Percentiles rank a stretch among this genome's conserved stretches.
Evolutionary conservation across 2,888 invertebrate species (phyloP).

Genomic region (Scotopteryx bipunctaria): DNA sequence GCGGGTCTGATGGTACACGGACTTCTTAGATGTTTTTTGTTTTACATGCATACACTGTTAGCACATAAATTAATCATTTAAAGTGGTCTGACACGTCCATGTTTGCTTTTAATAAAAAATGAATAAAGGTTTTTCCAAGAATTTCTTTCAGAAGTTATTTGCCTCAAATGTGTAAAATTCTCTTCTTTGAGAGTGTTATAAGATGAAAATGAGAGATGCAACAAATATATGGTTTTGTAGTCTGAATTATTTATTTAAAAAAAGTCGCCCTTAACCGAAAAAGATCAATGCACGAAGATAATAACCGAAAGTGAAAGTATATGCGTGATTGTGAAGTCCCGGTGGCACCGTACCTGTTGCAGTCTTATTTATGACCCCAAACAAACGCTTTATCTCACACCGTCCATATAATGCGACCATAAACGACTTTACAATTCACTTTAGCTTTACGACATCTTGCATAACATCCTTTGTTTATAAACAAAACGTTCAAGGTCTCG

Average conservation of each 20-base stretch:
- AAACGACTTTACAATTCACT: constrained; percentile 68
- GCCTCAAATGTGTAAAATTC: no score
- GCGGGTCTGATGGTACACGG: constrained; percentile 40
- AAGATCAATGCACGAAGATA: constrained; percentile 71
- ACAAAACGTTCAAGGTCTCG: constrained; percentile 75
- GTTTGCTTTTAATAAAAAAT: no score
- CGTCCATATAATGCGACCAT: constrained; percentile 78
- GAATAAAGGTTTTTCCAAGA: no score
- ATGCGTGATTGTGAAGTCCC: constrained; percentile 76
- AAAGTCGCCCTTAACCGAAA: constrained; percentile 37
- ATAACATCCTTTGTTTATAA: constrained; percentile 82
- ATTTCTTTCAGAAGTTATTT: no score
- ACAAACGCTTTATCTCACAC: constrained; percentile 81
- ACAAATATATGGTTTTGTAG: no score
- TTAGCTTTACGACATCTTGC: constrained; percentile 69
- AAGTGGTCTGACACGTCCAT: no score
- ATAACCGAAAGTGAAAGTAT: constrained; percentile 77
- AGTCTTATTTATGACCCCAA: constrained; percentile 82
- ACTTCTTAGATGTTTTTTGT: constrained; percentile 16
- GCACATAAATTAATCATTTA: no score
- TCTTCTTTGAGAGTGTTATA: no score
- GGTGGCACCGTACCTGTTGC: constrained; percentile 81
- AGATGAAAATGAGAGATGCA: no score
- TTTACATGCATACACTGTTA: constrained; percentile 6
- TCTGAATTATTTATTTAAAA: no score